Conservation (phyloP, 53 echinoderm and acorn worm species). For the Pentamera pediparva region DNA sequence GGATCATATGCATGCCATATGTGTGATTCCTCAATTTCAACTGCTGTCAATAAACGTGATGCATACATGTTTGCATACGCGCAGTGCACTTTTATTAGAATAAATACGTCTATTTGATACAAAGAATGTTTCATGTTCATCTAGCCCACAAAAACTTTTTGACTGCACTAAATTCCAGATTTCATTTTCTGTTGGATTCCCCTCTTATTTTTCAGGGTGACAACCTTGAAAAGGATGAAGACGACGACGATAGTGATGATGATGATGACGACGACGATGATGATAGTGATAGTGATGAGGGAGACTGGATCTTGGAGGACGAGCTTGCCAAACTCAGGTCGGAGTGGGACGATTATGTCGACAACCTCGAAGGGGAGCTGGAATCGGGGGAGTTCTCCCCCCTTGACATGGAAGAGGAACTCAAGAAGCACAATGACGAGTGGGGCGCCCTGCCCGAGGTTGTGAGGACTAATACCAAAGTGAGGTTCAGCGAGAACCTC, state of each 20-base stretch:
- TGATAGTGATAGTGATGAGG: slow-evolving; percentile 17
- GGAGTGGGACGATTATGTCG: slow-evolving; percentile 27
- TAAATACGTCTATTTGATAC: no score
- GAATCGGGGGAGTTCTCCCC: slow-evolving; percentile 61
- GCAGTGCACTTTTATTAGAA: no score
- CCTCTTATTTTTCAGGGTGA: no score
- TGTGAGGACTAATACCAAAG: slow-evolving; percentile 73
- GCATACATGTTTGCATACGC: no score
- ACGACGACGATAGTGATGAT: slow-evolving; percentile 26
- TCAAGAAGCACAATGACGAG: slow-evolving; percentile 76
- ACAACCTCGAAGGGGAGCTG: slow-evolving; percentile 27
- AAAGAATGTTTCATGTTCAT: no score
- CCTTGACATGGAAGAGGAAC: slow-evolving; percentile 50
- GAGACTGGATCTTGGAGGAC: slow-evolving; percentile 5
- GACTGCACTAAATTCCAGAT: no score
- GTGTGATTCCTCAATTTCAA: no score
- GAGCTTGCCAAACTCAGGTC: slow-evolving; percentile 11
- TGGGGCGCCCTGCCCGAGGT: slow-evolving; percentile 66
- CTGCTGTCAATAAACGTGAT: no score
- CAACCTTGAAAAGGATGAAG: slow-evolving; percentile 23
- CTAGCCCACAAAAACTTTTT: no score
- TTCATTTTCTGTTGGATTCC: no score
- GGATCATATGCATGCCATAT: no score
- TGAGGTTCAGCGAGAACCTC: slow-evolving; percentile 74
- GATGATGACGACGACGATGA: slow-evolving; percentile 30